These are phyloP conservation scores for Anoplius nigerrimus DNA, from an alignment of 2,888 invertebrate genomes.

Conservation along the genomic window DNA sequence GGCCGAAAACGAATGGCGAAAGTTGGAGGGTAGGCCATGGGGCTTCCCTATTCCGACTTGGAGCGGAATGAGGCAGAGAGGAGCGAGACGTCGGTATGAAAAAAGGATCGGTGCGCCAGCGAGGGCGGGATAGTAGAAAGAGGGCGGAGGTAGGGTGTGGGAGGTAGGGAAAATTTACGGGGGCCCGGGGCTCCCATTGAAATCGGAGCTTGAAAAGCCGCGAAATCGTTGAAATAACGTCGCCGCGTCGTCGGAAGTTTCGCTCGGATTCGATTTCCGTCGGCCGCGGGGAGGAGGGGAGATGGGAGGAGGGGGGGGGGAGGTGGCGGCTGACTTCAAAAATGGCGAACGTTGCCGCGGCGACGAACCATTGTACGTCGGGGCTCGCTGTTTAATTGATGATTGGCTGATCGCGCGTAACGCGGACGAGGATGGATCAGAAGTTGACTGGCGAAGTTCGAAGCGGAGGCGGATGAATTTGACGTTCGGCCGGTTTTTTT, in stretches of 20 bases:
- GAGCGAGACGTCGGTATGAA: background rate
- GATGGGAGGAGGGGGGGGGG: background rate
- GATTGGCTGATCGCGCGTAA: too few relatives aligned
- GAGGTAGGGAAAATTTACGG: conserved; percentile 2
- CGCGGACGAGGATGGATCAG: too few relatives aligned
- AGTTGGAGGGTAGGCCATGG: conserved; percentile 41
- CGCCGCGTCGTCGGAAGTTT: conserved; percentile 12
- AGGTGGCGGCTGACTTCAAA: background rate
- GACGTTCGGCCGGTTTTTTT: too few relatives aligned
- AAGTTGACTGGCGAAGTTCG: too few relatives aligned
- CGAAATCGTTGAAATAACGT: conserved; percentile 56
- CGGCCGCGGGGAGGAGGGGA: conserved; percentile 41
- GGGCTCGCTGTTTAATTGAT: too few relatives aligned
- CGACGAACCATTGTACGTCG: too few relatives aligned
- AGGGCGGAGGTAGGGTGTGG: background rate
- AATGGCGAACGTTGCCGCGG: too few relatives aligned
- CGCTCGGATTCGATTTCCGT: conserved; percentile 46
- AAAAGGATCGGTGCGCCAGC: background rate
- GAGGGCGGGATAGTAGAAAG: background rate
- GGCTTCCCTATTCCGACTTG: background rate
- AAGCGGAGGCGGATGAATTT: too few relatives aligned
- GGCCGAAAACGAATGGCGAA: conserved; percentile 51
- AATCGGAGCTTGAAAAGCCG: conserved; percentile 42
- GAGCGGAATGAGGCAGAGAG: conserved; percentile 9
- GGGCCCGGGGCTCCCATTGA: conserved; percentile 36